Base-by-base conservation (phyloP, 2,797 vertebrate genomes). In the Loris lydekkerianus region DNA sequence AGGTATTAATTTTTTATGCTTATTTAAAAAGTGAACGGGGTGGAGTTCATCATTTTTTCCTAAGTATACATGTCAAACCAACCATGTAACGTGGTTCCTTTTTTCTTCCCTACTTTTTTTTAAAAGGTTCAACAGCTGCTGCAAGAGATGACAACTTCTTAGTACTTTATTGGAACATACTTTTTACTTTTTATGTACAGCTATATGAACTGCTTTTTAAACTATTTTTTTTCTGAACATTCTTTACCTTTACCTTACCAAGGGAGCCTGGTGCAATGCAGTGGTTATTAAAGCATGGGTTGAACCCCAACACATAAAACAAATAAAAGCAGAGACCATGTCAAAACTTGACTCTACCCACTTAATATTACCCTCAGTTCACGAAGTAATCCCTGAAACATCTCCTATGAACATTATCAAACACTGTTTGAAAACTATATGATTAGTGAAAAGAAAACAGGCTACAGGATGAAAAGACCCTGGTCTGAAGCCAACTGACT, bases 121-220 rank as follows among this genome's bases (percentile, higher is more conserved):
- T 86, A 58, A 86, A 97, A 99, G 99, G 98, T 99, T 92, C 98
- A 98, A 72, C 98, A 98, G 90, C 87, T 97, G 43, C 98, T 99
- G 25, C 97, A 98, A 95, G 97, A 98, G 77, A 95, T 95, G 49
- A 95, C 97, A 93, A 85, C 94, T 93, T 2, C 0, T 73, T 96
- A 72, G 93, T 90, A 90, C n/a, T 70, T 86, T 25, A 61, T 29
- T 91, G 56, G 34, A 46, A 81, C 37, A 58, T 46, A 84, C 37
- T 67, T 58, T 77, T 75, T 9, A 14, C 37, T 93, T 94, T 89
- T 84, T 34, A 77, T 20, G 61, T 53, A 43, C 0, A 60, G 34
- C 37, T 92, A 23, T 89, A 9, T 83, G 61, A 86, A 63, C 29
- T 31, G 75, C 76, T 83, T 95, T 80, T 72, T 58, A 53, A 89